phyloP scores from a whole-genome alignment of 2,888 invertebrate genomes.

The Ormyrus pomaceus region DNA sequence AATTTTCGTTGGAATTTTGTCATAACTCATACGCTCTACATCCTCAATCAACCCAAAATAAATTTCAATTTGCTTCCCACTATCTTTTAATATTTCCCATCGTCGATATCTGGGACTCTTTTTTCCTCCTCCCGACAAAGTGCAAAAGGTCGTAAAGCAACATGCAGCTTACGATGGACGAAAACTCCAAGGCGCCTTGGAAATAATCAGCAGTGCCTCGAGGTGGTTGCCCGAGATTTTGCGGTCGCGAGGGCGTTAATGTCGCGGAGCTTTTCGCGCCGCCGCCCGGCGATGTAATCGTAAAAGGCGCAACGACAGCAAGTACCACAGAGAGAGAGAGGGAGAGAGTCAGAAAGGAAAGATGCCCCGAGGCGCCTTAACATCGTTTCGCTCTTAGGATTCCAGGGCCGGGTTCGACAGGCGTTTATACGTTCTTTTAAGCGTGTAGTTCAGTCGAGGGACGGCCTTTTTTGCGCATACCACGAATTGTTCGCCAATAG shows the following conservation, averaged over 20 bases:
- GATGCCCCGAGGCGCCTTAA: constrained; percentile 38
- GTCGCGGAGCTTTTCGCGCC: constrained; percentile 39
- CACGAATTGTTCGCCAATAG: constrained; percentile 48
- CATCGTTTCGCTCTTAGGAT: constrained; percentile 59
- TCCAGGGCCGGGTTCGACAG: constrained; percentile 53
- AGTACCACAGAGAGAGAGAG: constrained; percentile 1
- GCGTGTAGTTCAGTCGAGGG: constrained; percentile 43
- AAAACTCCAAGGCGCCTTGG: too few species aligned
- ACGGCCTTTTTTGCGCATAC: constrained; percentile 34
- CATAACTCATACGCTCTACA: too few species aligned
- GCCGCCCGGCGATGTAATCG: constrained; percentile 48
- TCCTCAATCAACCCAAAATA: too few species aligned
- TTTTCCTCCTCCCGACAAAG: too few species aligned
- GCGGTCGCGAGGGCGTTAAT: constrained; percentile 7
- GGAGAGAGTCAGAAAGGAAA: neutral
- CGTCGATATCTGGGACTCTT: too few species aligned
- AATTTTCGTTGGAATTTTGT: too few species aligned
- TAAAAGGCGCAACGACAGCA: constrained; percentile 37
- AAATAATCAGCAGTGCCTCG: too few species aligned
- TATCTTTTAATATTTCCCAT: too few species aligned
- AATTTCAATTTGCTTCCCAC: too few species aligned
- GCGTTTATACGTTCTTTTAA: constrained; percentile 52
- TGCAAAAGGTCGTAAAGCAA: too few species aligned
- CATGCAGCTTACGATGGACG: too few species aligned
- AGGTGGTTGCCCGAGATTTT: neutral